Evolutionary conservation across 2,797 vertebrate species (phyloP).

Genomic region (Smutsia temminckii): DNA sequence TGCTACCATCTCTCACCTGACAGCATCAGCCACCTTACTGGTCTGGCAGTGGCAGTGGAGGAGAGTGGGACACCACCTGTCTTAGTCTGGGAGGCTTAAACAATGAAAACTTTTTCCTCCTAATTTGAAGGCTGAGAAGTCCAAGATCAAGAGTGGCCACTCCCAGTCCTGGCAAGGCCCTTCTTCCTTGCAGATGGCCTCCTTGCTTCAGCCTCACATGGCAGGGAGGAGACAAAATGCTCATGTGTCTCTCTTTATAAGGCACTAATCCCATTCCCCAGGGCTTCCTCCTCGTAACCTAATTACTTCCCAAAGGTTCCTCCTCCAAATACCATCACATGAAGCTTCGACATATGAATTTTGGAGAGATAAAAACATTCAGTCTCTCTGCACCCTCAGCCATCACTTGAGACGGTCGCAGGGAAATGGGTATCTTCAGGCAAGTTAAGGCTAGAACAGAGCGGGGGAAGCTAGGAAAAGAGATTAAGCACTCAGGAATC

Average conservation of each 20-base stretch:
- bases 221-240: neutral
- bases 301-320: neutral
- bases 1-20: neutral
- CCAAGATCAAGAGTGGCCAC: neutral
- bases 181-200: neutral
- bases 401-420: neutral
- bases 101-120: neutral
- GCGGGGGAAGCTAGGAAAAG: neutral
- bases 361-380: neutral
- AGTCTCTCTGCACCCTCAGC: neutral
- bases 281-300: neutral
- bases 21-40: neutral
- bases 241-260: neutral
- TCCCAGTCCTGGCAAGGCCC: neutral
- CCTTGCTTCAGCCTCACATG: neutral
- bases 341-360: neutral
- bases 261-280: neutral
- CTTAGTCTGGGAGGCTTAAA: neutral
- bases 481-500: neutral
- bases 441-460: neutral
- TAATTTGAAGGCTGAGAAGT: neutral
- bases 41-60: neutral
- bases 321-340: neutral
- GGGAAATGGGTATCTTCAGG: neutral
- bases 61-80: neutral